Base-by-base conservation (phyloP, 2,113 vertebrate genomes). In the Chaenogobius annularis region DNA sequence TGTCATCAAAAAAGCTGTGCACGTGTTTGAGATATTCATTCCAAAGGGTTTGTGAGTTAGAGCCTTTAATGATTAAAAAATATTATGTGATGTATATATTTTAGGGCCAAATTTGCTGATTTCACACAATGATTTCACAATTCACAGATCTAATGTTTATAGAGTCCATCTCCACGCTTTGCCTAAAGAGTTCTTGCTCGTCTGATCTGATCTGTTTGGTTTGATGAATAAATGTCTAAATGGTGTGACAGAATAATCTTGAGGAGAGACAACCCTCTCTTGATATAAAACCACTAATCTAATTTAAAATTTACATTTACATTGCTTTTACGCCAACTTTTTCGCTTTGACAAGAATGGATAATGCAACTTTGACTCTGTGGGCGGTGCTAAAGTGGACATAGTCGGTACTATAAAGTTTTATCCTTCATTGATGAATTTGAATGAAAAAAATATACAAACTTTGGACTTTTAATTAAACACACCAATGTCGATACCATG, bases 261-360 rank as follows among this genome's bases (percentile, higher is more conserved):
- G 4, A 4, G 20, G 54, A 23, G 55, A 54, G 7, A 20, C 19
- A 54, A 54, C 19, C n/a, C 23, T 58, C 10, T 58, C 55, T 23
- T 6, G 4, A 26, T 13, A 26, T 58, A 26, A 52, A 70, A 22
- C 37, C 4, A 54, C 11, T 19, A 22, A 72, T 72, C 56, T 50
- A 55, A 72, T 81, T 54, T 55, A 67, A 77, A 79, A 20, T 31
- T 31, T 31, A 31, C 59, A 48, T 73, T 59, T 72, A 43, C 54
- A 61, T 69, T 4, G 35, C 31, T 40, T 72, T 68, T 31, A 52
- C 62, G 69, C 52, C n/a, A 55, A 48, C 40, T 56, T n/a, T 20
- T 46, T 46, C 12, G 13, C 47, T 48, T 48, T 47, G 13, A 15
- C 13, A 48, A 48, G 48, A 50, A 17, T 12, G 17, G 47, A 50